A percentile compares a stretch with the other conserved stretches of the same genome.
Conservation (phyloP, 2,797 vertebrate species). For the Zalophus californianus region DNA sequence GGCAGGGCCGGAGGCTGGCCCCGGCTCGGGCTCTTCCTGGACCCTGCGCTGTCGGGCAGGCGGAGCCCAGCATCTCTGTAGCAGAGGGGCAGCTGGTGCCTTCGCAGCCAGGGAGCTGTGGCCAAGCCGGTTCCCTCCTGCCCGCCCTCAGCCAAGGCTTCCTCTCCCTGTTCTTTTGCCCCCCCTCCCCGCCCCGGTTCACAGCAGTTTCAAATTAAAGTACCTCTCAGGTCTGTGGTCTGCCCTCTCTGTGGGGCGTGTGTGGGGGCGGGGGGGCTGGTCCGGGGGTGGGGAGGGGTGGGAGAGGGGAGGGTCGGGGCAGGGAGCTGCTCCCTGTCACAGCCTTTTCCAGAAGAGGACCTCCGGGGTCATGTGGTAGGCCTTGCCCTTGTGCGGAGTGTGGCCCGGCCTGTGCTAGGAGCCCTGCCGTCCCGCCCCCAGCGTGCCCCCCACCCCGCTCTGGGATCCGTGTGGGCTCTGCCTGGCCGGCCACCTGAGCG, state of each 20-base stretch:
- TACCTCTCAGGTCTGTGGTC: not conserved
- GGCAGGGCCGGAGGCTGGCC: not conserved
- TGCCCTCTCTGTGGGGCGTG: not conserved
- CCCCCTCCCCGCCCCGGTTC: too few relatives aligned
- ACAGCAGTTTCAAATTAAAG: slow-evolving; percentile 36
- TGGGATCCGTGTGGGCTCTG: not conserved
- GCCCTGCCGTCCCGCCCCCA: not conserved
- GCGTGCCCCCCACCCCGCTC: too few relatives aligned
- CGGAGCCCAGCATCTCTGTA: not conserved
- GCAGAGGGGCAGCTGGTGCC: not conserved
- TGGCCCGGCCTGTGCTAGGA: not conserved
- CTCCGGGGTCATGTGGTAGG: not conserved
- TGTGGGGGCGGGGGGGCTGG: too few relatives aligned
- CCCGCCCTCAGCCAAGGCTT: not conserved
- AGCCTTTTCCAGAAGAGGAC: not conserved
- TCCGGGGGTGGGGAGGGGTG: accelerated
- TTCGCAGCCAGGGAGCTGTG: not conserved
- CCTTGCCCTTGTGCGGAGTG: not conserved
- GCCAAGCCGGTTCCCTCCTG: not conserved
- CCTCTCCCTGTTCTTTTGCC: not conserved
- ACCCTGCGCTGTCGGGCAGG: not conserved
- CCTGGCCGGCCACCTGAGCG: too few relatives aligned
- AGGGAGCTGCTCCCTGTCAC: not conserved
- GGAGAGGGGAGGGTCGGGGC: accelerated
- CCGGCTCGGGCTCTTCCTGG: not conserved